Conservation (phyloP, 1,140 invertebrate genomes). For the Coboldia fuscipes region DNA sequence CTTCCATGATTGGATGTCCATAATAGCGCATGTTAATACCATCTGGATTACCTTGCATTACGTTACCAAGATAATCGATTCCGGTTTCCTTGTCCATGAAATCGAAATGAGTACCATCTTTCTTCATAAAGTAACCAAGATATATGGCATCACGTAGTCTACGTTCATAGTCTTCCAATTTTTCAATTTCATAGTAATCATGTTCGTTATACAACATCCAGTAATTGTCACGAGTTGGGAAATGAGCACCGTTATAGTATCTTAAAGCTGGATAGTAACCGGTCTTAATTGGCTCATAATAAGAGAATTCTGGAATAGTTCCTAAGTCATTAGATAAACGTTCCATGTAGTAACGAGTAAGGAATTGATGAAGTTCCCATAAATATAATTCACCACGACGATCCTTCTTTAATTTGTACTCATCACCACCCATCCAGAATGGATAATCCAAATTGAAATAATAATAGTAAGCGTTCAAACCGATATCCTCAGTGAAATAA, state of each 20-base stretch:
- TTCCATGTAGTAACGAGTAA: conserved; percentile 41
- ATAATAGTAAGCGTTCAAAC: conserved; percentile 39
- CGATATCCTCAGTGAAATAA: conserved; percentile 47
- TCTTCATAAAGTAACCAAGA: conserved; percentile 27
- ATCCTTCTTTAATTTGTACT: conserved; percentile 24
- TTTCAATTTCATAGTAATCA: conserved; percentile 23
- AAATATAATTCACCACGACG: conserved; percentile 36
- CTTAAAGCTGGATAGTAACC: conserved; percentile 37
- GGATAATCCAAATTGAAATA: conserved; percentile 27
- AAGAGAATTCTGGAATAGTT: conserved; percentile 29
- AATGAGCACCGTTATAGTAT: conserved; percentile 35
- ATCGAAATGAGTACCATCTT: conserved; percentile 16
- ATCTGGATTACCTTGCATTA: conserved; percentile 28
- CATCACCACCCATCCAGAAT: conserved; percentile 24
- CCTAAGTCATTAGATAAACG: conserved; percentile 35
- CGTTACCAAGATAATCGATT: conserved; percentile 25
- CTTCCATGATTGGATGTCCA: conserved; percentile 11
- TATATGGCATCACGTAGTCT: conserved; percentile 41
- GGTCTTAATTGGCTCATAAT: conserved; percentile 25
- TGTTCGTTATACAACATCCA: conserved; percentile 24
- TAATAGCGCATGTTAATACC: conserved; percentile 17
- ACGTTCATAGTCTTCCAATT: conserved; percentile 25
- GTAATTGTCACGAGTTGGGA: conserved; percentile 34
- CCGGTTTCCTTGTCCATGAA: conserved; percentile 22
- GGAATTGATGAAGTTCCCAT: conserved; percentile 33